These are phyloP conservation scores for Proteles cristata DNA, from an alignment of 2,113 vertebrate species.

Conservation along the genomic window DNA sequence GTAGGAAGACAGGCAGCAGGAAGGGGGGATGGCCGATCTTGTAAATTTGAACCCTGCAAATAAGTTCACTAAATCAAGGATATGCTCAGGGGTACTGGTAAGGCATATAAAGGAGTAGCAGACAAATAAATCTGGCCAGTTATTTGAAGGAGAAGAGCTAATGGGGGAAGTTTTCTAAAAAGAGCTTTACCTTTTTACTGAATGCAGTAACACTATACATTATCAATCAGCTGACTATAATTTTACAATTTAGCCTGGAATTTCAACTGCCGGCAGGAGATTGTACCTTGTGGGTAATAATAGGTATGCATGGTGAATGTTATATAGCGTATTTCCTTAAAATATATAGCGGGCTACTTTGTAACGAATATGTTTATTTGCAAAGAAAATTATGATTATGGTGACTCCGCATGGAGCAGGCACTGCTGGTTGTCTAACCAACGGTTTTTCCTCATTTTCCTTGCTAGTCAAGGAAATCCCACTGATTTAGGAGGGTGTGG, in stretches of 20 bases:
- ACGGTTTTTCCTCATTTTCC: background rate
- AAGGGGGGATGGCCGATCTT: background rate
- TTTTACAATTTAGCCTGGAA: constrained; percentile 51
- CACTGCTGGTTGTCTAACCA: background rate
- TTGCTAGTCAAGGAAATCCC: background rate
- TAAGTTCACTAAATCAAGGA: constrained; percentile 41
- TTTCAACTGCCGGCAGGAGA: background rate
- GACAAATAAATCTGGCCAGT: background rate
- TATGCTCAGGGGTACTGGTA: background rate
- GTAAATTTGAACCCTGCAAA: background rate
- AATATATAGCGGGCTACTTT: constrained; percentile 36
- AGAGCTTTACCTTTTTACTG: constrained; percentile 53
- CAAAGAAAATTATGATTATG: constrained; percentile 44
- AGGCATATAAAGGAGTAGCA: background rate
- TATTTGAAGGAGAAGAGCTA: constrained; percentile 9
- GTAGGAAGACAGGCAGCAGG: constrained; percentile 2
- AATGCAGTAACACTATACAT: background rate
- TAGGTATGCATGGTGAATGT: constrained; percentile 22
- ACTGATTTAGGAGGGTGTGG: background rate
- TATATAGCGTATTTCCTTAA: constrained; percentile 31
- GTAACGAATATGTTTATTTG: constrained; percentile 44
- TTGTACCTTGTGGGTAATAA: background rate
- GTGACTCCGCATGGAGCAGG: background rate
- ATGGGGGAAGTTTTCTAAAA: constrained; percentile 41
- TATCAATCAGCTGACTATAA: constrained; percentile 23